Percentiles rank a stretch among this genome's conserved stretches.
phyloP scores from a whole-genome alignment of 2,888 invertebrate genomes.

The Cacoxenus indagator region DNA sequence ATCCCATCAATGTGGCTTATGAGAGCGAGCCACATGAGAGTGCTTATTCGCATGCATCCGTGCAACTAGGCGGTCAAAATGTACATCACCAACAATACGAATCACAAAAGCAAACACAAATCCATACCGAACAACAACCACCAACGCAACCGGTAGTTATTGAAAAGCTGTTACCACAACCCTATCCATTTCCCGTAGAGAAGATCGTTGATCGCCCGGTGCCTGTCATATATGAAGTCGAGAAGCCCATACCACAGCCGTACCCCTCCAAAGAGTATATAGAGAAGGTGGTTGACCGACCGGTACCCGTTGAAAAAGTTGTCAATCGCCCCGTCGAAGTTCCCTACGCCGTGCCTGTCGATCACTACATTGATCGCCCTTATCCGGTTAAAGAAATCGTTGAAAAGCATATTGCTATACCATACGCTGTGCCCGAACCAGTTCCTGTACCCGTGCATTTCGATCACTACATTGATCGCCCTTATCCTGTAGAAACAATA shows the following conservation, averaged over 20 bases:
- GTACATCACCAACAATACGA: not conserved
- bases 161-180: conserved; percentile 71
- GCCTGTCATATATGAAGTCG: conserved; percentile 70
- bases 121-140: not conserved
- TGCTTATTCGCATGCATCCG: conserved; percentile 34
- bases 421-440: conserved; percentile 73
- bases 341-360: conserved; percentile 69
- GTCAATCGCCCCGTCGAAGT: conserved; percentile 71
- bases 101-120: not conserved
- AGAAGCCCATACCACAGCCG: conserved; percentile 73
- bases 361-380: conserved; percentile 71
- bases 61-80: conserved; percentile 28
- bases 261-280: conserved; percentile 67
- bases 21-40: conserved; percentile 47
- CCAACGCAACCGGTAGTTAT: conserved; percentile 48
- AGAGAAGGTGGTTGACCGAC: conserved; percentile 65
- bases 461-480: conserved; percentile 74
- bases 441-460: conserved; percentile 71
- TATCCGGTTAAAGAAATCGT: conserved; percentile 70
- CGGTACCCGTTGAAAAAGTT: conserved; percentile 68
- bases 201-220: conserved; percentile 68
- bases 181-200: conserved; percentile 73
- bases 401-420: conserved; percentile 71
- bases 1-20: conserved; percentile 55
- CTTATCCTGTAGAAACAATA: conserved; percentile 65